A percentile compares a stretch with the other conserved stretches of the same genome.
Evolutionary conservation across 2,888 invertebrate species (phyloP).

Genomic region (Frankliniella fusca): DNA sequence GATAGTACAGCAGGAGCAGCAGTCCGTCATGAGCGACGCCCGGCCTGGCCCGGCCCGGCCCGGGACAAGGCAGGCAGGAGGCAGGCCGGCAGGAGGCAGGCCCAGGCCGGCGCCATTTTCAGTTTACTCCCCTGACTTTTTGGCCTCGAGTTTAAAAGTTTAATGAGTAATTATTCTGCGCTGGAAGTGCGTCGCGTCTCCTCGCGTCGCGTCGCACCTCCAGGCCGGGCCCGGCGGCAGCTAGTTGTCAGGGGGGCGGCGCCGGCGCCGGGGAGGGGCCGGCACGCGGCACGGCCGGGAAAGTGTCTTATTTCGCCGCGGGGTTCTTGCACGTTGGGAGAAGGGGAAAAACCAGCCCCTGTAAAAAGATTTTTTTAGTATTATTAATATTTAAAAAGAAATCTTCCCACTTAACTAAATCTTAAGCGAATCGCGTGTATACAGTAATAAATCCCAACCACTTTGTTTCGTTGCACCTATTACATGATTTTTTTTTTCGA

Average conservation of each 20-base stretch:
- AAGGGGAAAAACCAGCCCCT: no score
- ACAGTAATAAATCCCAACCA: no score
- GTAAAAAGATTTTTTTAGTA: no score
- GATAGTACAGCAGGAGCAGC: no score
- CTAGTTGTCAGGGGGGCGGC: background rate
- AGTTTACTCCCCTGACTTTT: background rate
- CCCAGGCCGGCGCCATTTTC: background rate
- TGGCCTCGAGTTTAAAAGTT: constrained; percentile 5
- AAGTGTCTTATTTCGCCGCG: no score
- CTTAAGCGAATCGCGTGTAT: no score
- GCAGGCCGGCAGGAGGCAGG: background rate
- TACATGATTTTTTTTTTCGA: constrained; percentile 28
- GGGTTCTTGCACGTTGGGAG: no score
- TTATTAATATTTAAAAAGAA: background rate
- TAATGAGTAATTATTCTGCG: constrained; percentile 19
- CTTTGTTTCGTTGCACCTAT: background rate
- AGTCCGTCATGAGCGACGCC: no score
- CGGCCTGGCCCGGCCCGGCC: background rate
- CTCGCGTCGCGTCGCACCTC: background rate
- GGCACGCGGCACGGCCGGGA: no score
- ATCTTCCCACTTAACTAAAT: background rate
- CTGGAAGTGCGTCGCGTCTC: background rate
- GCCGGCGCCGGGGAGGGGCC: background rate
- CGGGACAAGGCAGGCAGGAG: background rate
- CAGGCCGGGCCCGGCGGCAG: background rate